A percentile compares a stretch with the other conserved stretches of the same genome.
Evolutionary conservation across 2,797 vertebrate species (phyloP).

Genomic region (Diplodus sargus): DNA sequence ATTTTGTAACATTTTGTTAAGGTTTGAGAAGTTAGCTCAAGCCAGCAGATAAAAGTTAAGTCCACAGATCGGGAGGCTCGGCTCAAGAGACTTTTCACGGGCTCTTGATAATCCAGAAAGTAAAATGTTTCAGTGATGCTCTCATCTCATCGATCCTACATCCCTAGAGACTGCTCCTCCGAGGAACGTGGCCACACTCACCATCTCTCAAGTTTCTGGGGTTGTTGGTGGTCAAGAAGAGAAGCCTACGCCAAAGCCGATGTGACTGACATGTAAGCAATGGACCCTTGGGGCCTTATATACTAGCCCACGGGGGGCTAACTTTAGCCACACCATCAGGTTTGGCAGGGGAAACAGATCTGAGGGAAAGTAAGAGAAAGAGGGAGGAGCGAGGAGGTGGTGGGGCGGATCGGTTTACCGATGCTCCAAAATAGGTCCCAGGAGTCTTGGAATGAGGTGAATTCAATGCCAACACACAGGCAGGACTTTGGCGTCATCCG

Average conservation of each 20-base stretch:
- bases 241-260: slow-evolving; percentile 83
- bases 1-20: slow-evolving; percentile 15
- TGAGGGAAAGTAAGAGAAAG: slow-evolving; percentile 79
- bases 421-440: slow-evolving; percentile 82
- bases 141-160: slow-evolving; percentile 52
- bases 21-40: slow-evolving; percentile 22
- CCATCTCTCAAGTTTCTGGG: slow-evolving; percentile 85
- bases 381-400: slow-evolving; percentile 78
- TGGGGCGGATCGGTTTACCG: slow-evolving; percentile 72
- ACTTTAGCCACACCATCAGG: slow-evolving; percentile 90
- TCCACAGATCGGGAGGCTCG: slow-evolving; percentile 41
- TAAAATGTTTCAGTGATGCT: slow-evolving; percentile 62
- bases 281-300: slow-evolving; percentile 87
- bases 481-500: slow-evolving; percentile 75
- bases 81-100: slow-evolving; percentile 15
- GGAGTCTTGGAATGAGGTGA: slow-evolving; percentile 86
- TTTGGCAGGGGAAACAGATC: slow-evolving; percentile 87
- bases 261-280: slow-evolving; percentile 85
- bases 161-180: slow-evolving; percentile 48
- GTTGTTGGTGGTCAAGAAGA: slow-evolving; percentile 85
- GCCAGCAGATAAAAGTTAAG: slow-evolving; percentile 30
- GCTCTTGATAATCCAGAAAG: slow-evolving; percentile 64
- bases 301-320: slow-evolving; percentile 86
- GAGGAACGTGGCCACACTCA: slow-evolving; percentile 78
- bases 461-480: slow-evolving; percentile 82